phyloP scores from a whole-genome alignment of 92 coral and sea anemone genomes.

The Palythoa heliodiscus region DNA sequence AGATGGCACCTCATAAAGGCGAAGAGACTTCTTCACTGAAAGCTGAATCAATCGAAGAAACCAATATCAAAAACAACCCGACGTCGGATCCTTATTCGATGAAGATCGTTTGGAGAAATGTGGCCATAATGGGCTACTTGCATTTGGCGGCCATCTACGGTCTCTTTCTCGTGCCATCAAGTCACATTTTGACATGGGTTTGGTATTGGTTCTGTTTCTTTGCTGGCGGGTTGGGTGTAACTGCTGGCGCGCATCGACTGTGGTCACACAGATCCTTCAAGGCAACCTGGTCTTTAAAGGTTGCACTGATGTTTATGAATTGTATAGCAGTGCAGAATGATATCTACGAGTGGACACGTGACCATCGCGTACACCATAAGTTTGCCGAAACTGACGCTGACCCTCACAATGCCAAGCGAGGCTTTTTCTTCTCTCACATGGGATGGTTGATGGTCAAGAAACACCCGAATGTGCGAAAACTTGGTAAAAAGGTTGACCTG shows the following conservation, averaged over 20 bases:
- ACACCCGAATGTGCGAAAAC: conserved; percentile 66
- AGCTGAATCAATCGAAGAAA: conserved; percentile 1
- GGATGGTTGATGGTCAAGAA: conserved; percentile 70
- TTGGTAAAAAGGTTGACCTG: conserved; percentile 59
- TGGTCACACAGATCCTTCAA: conserved; percentile 81
- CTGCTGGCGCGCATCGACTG: conserved; percentile 71
- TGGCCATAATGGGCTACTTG: conserved; percentile 47
- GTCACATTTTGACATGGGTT: conserved; percentile 54
- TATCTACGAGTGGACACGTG: conserved; percentile 77
- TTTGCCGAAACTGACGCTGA: conserved; percentile 74
- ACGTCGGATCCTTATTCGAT: not conserved
- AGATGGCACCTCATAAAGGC: conserved; percentile 24
- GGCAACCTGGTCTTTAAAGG: conserved; percentile 58
- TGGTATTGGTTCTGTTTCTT: conserved; percentile 50
- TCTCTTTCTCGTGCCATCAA: conserved; percentile 57
- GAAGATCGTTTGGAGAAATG: conserved; percentile 66
- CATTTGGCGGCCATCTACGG: conserved; percentile 65
- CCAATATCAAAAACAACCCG: not conserved
- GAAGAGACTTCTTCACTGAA: not conserved
- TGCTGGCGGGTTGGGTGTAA: conserved; percentile 60
- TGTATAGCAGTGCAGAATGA: conserved; percentile 63
- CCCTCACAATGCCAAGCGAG: conserved; percentile 79
- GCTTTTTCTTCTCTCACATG: conserved; percentile 68
- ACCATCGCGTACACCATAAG: conserved; percentile 81
- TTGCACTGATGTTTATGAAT: conserved; percentile 56